Percentiles rank a stretch among this genome's conserved stretches.
Conservation (phyloP, 2,113 vertebrate species). For the Pycnonotus jocosus region DNA sequence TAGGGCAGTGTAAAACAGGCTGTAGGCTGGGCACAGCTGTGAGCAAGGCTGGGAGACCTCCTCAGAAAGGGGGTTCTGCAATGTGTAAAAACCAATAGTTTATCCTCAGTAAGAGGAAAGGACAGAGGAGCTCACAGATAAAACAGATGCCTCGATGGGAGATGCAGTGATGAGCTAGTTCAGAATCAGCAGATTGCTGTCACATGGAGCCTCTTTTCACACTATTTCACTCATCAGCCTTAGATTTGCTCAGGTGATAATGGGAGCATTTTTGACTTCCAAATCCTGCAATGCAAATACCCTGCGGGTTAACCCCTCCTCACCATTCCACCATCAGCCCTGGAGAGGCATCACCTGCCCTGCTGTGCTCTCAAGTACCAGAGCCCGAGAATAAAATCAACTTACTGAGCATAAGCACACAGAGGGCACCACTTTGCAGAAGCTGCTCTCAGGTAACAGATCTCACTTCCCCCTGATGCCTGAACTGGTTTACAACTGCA, state of each 20-base stretch:
- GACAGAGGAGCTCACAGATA: not conserved
- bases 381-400: not conserved
- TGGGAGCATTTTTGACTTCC: not conserved
- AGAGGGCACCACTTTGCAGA: not conserved
- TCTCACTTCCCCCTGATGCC: not conserved
- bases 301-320: not conserved
- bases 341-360: not conserved
- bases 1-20: accelerated
- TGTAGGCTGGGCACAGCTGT: not conserved
- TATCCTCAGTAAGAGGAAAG: not conserved
- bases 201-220: not conserved
- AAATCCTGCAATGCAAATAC: not conserved
- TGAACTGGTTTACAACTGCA: not conserved
- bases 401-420: accelerated
- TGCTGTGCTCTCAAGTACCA: not conserved
- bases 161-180: not conserved
- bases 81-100: accelerated
- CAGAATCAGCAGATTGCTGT: not conserved
- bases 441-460: not conserved
- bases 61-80: not conserved
- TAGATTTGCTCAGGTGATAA: not conserved
- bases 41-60: not conserved
- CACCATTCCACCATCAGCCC: not conserved
- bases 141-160: accelerated
- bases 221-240: not conserved